Conservation (phyloP, 2,113 vertebrate genomes). For the Tupaia chinensis region DNA sequence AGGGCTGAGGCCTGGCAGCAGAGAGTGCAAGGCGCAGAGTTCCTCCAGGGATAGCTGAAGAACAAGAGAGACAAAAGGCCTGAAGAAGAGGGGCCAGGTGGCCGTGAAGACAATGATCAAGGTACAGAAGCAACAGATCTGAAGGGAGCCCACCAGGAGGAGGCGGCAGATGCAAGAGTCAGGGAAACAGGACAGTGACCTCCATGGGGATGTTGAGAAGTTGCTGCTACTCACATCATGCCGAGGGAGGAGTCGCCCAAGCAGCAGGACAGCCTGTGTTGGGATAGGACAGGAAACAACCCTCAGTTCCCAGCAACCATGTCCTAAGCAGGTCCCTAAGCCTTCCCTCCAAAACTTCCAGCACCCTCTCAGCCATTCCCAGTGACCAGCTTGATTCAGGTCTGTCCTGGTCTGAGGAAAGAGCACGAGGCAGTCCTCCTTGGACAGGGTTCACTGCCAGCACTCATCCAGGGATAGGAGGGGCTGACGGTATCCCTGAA, state of each 20-base stretch:
- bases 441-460: not conserved
- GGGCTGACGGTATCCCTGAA: not conserved
- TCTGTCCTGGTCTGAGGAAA: constrained; percentile 18
- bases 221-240: constrained; percentile 87
- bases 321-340: not conserved
- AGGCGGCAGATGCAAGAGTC: rapidly evolving
- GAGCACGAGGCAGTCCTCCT: not conserved
- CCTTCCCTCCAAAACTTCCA: not conserved
- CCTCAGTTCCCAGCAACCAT: not conserved
- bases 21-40: constrained; percentile 87
- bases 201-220: not conserved
- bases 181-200: not conserved
- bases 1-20: constrained; percentile 89
- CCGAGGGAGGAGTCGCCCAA: constrained; percentile 87
- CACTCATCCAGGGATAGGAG: not conserved
- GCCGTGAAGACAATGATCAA: not conserved
- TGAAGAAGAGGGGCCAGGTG: constrained; percentile 60
- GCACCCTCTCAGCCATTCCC: not conserved
- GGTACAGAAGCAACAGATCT: not conserved
- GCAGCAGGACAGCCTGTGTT: constrained; percentile 89
- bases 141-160: not conserved
- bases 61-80: not conserved
- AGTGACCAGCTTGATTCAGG: not conserved
- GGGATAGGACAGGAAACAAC: not conserved
- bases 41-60: constrained; percentile 80